Evolutionary conservation across 2,888 invertebrate species (phyloP).

Genomic region (Lomographa bimaculata): DNA sequence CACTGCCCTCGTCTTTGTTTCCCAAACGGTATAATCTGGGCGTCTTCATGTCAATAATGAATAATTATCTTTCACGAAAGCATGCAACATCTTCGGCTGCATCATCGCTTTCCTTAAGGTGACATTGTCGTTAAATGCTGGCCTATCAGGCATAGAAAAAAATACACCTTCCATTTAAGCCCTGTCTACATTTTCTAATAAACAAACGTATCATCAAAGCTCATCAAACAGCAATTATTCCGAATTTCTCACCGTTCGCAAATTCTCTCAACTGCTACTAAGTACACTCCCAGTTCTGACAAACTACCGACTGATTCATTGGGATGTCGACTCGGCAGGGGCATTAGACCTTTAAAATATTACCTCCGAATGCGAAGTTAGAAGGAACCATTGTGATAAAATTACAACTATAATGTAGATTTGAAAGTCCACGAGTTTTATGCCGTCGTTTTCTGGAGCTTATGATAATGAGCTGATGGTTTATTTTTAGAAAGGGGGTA

Average conservation of each 20-base stretch:
- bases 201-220: no score
- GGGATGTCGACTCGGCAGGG: slow-evolving; percentile 40
- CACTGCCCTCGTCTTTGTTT: no score
- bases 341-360: slow-evolving; percentile 48
- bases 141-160: no score
- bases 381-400: slow-evolving; percentile 42
- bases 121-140: no score
- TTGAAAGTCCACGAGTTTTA: slow-evolving; percentile 25
- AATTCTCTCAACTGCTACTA: slow-evolving; percentile 20
- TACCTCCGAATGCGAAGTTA: slow-evolving; percentile 34
- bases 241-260: slow-evolving; percentile 7
- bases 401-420: slow-evolving; percentile 30
- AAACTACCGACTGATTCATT: slow-evolving; percentile 41
- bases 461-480: slow-evolving; percentile 20
- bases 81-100: no score
- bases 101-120: no score
- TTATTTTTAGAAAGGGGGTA: slow-evolving; percentile 14
- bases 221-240: slow-evolving; percentile 15
- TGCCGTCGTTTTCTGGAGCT: slow-evolving; percentile 14
- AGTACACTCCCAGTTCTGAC: slow-evolving; percentile 23
- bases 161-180: no score
- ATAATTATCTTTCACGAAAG: no score
- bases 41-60: no score
- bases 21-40: no score
- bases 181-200: no score